Percentiles rank a stretch among this genome's conserved stretches.
Conservation (phyloP, 2,888 invertebrate genomes). For the Meliscaeva auricollis region DNA sequence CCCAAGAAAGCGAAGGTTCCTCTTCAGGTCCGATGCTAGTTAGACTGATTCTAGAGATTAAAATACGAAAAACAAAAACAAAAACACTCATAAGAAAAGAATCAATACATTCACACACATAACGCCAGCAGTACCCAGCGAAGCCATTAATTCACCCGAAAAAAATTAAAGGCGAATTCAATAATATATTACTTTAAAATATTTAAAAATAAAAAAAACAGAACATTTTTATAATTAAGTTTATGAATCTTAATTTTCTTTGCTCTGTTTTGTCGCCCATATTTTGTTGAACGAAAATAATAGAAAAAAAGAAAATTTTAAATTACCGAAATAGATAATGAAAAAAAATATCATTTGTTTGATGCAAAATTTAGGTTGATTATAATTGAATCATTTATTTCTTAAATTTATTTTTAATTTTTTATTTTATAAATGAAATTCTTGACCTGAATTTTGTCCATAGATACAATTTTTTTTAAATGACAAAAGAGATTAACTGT, state of each 20-base stretch:
- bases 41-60: slow-evolving; percentile 77
- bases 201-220: slow-evolving; percentile 23
- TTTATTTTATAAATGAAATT: slow-evolving; percentile 61
- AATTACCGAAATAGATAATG: not conserved
- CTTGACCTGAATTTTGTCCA: slow-evolving; percentile 76
- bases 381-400: slow-evolving; percentile 62
- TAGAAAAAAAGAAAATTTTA: slow-evolving; percentile 26
- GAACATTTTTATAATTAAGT: slow-evolving; percentile 35
- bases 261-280: slow-evolving; percentile 58
- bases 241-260: slow-evolving; percentile 43
- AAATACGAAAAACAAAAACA: slow-evolving; percentile 70
- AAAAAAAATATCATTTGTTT: slow-evolving; percentile 36
- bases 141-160: slow-evolving; percentile 59
- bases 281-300: slow-evolving; percentile 56
- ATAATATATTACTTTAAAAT: slow-evolving; percentile 34
- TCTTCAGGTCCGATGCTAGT: slow-evolving; percentile 83
- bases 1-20: slow-evolving; percentile 84
- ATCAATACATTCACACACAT: slow-evolving; percentile 34
- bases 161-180: slow-evolving; percentile 33
- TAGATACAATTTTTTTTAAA: slow-evolving; percentile 35
- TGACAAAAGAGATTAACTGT: slow-evolving; percentile 37
- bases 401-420: slow-evolving; percentile 29
- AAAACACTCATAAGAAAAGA: slow-evolving; percentile 32
- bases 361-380: slow-evolving; percentile 77
- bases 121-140: slow-evolving; percentile 69